Evolutionary conservation across 2,797 vertebrate genomes (phyloP), one percentile per base, ranked within the genome.

Genomic region (Oryzias dopingdopingensis): DNA sequence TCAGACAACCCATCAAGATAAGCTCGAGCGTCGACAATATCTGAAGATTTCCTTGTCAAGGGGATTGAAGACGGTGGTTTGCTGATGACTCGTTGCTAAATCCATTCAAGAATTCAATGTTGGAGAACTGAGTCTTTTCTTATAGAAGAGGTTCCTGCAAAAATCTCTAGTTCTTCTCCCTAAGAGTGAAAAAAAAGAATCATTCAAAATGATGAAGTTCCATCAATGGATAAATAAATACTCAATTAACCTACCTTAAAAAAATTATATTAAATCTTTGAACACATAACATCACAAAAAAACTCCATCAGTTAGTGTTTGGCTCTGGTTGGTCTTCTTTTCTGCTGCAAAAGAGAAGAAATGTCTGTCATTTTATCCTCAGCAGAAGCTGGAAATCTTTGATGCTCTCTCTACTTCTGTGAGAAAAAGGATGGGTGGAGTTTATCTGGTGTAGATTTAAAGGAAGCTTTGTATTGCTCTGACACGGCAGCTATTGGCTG

Each of bases 1-100:
- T 92, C 42, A 81, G 85, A 83, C 89, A 93, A 72, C 85, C 89
- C 93, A 95, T 94, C 76, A 86, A 85, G 82, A 79, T 56, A 75
- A 90, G 86, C 75, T 67, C 65, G 20, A 23, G 14, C 22, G 62
- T 60, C 20, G 14, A 61, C 52, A 49, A 55, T 66, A 48, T 62
- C 47, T 59, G 85, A 92, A 77, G 62, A 24, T 42, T 70, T 46
- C 63, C 75, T 69, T 52, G 46, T 57, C 16, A 24, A 26, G 45
- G 65, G 48, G 46, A 16, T 49, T 23, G 22, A 62, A 75, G 61
- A 54, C 52, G 52, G 49, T 54, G 56, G 48, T 68, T 51, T 37
- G 49, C 60, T 67, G 45, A 37, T 60, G 63, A 55, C 50, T 70
- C 24, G 59, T 57, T 61, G 64, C 64, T 48, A 40, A 13, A 75